Conservation (phyloP, 2,113 vertebrate species). For the Forbesichthys papilliferus region DNA sequence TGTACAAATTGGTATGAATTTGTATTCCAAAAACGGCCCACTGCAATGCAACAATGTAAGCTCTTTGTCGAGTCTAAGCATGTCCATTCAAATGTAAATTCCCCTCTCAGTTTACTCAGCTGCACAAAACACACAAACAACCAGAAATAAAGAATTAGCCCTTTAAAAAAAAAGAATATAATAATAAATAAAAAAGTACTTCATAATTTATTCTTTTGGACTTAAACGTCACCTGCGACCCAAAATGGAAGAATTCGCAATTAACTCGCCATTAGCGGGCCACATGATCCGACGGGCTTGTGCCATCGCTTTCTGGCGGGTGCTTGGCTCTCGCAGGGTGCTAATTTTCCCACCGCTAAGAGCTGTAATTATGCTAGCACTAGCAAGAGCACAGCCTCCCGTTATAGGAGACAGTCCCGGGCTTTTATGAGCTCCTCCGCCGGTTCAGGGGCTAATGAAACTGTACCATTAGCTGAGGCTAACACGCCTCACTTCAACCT, state of each 20-base stretch:
- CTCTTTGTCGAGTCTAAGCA: background rate
- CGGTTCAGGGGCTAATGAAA: slow-evolving; percentile 68
- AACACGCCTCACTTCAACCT: slow-evolving; percentile 40
- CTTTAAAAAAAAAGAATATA: slow-evolving; percentile 5
- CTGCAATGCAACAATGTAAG: background rate
- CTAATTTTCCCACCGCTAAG: slow-evolving; percentile 87
- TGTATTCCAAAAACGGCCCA: background rate
- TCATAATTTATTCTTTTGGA: slow-evolving; percentile 24
- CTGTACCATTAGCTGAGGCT: slow-evolving; percentile 29
- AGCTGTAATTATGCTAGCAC: slow-evolving; percentile 89
- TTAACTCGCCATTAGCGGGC: slow-evolving; percentile 50
- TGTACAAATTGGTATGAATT: background rate
- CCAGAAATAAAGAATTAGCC: background rate
- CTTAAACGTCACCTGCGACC: slow-evolving; percentile 9
- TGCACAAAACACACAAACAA: background rate
- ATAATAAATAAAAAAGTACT: background rate
- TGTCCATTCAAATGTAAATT: background rate
- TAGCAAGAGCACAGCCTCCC: slow-evolving; percentile 84
- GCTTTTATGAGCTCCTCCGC: slow-evolving; percentile 51
- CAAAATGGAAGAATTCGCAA: slow-evolving; percentile 3
- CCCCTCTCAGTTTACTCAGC: background rate
- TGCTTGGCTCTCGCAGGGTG: slow-evolving; percentile 74
- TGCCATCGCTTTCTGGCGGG: slow-evolving; percentile 42
- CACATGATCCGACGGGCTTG: slow-evolving; percentile 34
- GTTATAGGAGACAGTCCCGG: slow-evolving; percentile 60